Base-by-base conservation (phyloP, 1,140 invertebrate genomes). In the Helicoverpa armigera region DNA sequence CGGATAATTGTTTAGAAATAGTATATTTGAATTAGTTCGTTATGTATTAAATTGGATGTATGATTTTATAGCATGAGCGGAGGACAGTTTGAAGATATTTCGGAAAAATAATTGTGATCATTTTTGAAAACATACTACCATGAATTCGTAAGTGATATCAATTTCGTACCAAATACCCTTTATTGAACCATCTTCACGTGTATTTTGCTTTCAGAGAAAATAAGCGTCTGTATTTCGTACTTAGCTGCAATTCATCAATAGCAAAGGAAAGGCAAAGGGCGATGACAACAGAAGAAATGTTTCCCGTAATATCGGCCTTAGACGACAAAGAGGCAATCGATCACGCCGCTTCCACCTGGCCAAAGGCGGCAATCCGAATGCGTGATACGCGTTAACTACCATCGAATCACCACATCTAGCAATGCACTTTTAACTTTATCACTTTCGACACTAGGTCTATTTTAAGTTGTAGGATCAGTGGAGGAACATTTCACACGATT, bases 371-470 rank as follows among this genome's bases (percentile, higher is more conserved):
- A 85, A 88, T 85, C 83, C 85, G 67, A 87, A 87, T 85, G 84
- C 87, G 84, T 87, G 85, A 85, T 85, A 88, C 83, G 87, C 85
- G 82, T 88, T 88, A 88, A 87, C 84, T 88, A 87, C 82, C 74
- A 29, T 65, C 81, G 76, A 83, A 82, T 81, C 75, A 79, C 76
- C 31, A 23, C 10, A 50, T 4, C 11, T 50, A n/a, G 67, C 79
- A 65, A 54, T 2, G 54, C 9, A 81, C 43, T 80, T 53, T 82
- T 18, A 82, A 83, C 82, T 76, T 43, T 86, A 70, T 11, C 1
- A 2, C 10, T 11, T 16, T 16, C 16, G 16, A 12, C 5, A 10
- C 51, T 81, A 81, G 79, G 72, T 78, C 43, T 61, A 23, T 74
- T 69, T 80, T 82, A 63, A 16, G 67, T 60, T 81, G 12, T 50